A percentile compares a stretch with the other conserved stretches of the same genome.
Conservation (phyloP, 2,113 vertebrate genomes). For the Smithornis capensis region DNA sequence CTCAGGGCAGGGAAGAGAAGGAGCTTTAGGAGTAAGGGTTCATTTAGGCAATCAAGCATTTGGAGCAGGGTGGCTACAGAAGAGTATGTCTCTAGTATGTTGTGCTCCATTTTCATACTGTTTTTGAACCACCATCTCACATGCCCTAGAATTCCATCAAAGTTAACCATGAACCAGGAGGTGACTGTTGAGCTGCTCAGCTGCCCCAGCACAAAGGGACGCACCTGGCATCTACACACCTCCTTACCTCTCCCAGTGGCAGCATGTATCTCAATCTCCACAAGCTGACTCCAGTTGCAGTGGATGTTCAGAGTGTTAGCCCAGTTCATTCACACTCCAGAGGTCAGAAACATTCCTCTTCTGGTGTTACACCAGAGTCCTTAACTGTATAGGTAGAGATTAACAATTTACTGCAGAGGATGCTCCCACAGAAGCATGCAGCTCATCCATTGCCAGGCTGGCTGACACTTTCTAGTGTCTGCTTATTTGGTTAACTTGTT, state of each 20-base stretch:
- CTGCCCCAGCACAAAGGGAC: fast-evolving
- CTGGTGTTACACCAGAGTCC: background rate
- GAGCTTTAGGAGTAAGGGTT: fast-evolving
- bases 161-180: background rate
- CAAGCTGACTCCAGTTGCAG: background rate
- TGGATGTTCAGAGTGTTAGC: background rate
- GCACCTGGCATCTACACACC: fast-evolving
- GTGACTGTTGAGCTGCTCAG: background rate
- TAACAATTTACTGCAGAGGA: background rate
- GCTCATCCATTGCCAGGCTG: background rate
- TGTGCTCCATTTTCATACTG: background rate
- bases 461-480: background rate
- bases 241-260: background rate
- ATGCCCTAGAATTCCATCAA: fast-evolving
- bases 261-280: fast-evolving
- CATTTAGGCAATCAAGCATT: background rate
- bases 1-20: background rate
- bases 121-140: background rate
- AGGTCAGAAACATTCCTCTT: background rate
- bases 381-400: fast-evolving
- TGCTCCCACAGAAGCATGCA: background rate
- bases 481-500: background rate
- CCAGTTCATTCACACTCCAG: fast-evolving
- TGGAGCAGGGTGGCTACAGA: background rate
- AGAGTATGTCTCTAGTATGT: background rate